These are phyloP conservation scores for Baronia brevicornis DNA, from an alignment of 2,888 invertebrate genomes.

Conservation along the genomic window DNA sequence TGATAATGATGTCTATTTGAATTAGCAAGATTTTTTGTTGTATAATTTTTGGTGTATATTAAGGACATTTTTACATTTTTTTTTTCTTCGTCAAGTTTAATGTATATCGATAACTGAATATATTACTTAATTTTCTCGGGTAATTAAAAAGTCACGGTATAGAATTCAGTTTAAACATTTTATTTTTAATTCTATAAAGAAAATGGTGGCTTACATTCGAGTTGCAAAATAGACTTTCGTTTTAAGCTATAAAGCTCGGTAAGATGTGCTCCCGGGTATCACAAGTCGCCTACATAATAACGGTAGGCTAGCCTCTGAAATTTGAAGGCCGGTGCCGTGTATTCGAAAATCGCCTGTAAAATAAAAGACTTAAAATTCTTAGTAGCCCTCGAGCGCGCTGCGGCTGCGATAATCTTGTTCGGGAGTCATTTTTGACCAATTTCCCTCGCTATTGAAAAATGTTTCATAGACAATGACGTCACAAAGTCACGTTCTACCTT, in stretches of 20 bases:
- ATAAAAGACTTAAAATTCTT: conserved; percentile 22
- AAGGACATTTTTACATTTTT: too few species aligned
- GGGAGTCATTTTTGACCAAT: conserved; percentile 62
- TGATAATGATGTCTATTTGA: too few species aligned
- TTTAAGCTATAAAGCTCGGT: conserved; percentile 15
- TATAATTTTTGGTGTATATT: too few species aligned
- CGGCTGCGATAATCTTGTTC: conserved; percentile 52
- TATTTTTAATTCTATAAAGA: conserved; percentile 8
- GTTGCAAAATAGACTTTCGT: conserved; percentile 14
- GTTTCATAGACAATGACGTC: conserved; percentile 44
- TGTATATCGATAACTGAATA: too few species aligned
- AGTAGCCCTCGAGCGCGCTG: conserved; percentile 21
- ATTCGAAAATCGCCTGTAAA: conserved; percentile 35
- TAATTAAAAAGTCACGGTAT: conserved; percentile 1
- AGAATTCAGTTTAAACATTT: conserved; percentile 7
- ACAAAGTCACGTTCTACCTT: conserved; percentile 34
- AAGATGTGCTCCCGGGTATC: conserved; percentile 15
- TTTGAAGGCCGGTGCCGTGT: conserved; percentile 28
- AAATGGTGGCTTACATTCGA: conserved; percentile 7
- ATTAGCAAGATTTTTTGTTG: too few species aligned
- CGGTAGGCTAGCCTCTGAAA: conserved; percentile 34
- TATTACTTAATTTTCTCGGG: too few species aligned
- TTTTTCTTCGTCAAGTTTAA: too few species aligned
- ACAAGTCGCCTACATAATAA: conserved; percentile 32
- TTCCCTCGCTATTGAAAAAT: conserved; percentile 59